These are phyloP conservation scores for Onchidella celtica DNA, from an alignment of 2,888 invertebrate species.

Conservation along the genomic window DNA sequence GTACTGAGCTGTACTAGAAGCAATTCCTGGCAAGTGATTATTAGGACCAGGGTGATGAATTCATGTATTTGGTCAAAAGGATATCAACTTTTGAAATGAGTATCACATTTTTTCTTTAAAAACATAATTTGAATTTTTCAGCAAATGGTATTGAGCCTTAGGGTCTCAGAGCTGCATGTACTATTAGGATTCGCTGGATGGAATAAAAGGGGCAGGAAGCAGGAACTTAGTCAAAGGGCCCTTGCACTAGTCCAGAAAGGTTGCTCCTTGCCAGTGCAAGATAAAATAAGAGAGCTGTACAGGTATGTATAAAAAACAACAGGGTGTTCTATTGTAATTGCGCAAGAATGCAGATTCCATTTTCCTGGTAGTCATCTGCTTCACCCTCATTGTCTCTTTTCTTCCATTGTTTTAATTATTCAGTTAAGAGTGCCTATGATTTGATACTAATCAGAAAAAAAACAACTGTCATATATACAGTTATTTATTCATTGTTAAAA, in stretches of 20 bases:
- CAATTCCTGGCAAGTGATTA: too few relatives aligned
- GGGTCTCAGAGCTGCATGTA: constrained; percentile 92
- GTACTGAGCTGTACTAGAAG: too few relatives aligned
- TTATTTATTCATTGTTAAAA: too few relatives aligned
- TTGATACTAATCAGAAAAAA: too few relatives aligned
- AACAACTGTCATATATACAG: too few relatives aligned
- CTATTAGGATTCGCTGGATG: constrained; percentile 89
- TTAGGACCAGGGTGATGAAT: too few relatives aligned
- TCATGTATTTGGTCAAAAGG: too few relatives aligned
- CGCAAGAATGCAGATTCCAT: neutral
- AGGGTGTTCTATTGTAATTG: too few relatives aligned
- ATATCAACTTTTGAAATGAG: too few relatives aligned
- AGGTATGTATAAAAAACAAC: constrained; percentile 80
- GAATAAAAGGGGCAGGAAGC: constrained; percentile 90
- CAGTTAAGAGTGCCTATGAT: too few relatives aligned
- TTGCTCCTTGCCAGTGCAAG: constrained; percentile 84
- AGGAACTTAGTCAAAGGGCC: constrained; percentile 88
- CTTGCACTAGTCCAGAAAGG: constrained; percentile 85
- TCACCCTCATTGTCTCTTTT: too few relatives aligned
- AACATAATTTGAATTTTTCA: constrained; percentile 62
- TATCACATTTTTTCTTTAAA: neutral
- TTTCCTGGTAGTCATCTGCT: neutral
- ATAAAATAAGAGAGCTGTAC: constrained; percentile 86
- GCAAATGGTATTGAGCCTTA: constrained; percentile 86
- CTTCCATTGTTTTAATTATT: too few relatives aligned